A percentile compares a stretch with the other conserved stretches of the same genome.
Conservation (phyloP, 30 jellyfish, hydroid and myxozoan genomes). For the Hydractinia symbiolongicarpus region DNA sequence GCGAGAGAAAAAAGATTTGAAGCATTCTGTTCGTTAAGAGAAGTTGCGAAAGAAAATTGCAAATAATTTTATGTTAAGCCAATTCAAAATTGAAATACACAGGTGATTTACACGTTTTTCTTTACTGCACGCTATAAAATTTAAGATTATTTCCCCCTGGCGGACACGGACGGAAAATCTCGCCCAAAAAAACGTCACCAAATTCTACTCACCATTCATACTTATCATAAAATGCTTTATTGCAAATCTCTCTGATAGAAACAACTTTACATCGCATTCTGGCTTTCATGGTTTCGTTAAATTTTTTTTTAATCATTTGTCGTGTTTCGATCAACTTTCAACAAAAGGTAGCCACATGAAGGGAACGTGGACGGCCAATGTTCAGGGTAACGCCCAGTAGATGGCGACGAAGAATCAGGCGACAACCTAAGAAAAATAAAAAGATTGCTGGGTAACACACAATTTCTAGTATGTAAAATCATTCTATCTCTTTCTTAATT, state of each 20-base stretch:
- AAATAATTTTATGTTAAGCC: too few relatives aligned
- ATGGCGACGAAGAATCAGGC: not conserved
- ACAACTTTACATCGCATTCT: not conserved
- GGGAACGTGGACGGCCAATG: slow-evolving; percentile 14
- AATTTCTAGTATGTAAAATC: too few relatives aligned
- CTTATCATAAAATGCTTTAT: not conserved
- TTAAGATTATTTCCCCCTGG: not conserved
- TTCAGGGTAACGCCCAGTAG: not conserved
- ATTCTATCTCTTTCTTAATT: too few relatives aligned
- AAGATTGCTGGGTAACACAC: too few relatives aligned
- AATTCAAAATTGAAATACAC: too few relatives aligned
- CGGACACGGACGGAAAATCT: not conserved
- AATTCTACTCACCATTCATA: not conserved
- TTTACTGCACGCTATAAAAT: too few relatives aligned
- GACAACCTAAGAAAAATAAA: too few relatives aligned
- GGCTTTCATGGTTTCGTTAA: not conserved
- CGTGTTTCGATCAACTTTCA: not conserved
- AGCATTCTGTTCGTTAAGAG: not conserved
- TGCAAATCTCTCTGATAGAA: slow-evolving; percentile 13
- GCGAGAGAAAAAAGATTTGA: not conserved
- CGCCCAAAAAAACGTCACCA: not conserved
- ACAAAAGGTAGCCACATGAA: not conserved
- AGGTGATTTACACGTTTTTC: too few relatives aligned
- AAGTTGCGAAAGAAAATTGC: not conserved
- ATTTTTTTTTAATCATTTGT: not conserved